Evolutionary conservation across 2,113 vertebrate genomes (phyloP).

Genomic region (Hypanus sabinus): DNA sequence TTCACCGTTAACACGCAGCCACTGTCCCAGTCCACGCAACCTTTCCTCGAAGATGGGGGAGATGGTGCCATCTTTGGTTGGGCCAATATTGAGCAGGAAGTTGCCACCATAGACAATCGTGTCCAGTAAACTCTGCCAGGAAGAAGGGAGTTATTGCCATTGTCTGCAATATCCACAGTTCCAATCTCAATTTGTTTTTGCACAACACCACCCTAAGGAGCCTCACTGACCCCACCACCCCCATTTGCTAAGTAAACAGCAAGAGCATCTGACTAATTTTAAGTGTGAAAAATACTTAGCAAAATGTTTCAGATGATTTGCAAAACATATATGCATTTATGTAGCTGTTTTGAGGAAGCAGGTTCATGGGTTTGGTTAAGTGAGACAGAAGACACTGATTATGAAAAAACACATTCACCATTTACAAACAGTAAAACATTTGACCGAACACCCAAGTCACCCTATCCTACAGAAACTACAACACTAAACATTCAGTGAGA

Average conservation of each 20-base stretch:
- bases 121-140: conserved; percentile 70
- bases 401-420: too few relatives aligned
- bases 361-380: too few relatives aligned
- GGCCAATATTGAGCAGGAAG: conserved; percentile 89
- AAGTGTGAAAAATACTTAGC: background rate
- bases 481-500: too few relatives aligned
- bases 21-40: conserved; percentile 73
- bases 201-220: background rate
- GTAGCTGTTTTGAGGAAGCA: background rate
- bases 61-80: conserved; percentile 80
- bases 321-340: background rate
- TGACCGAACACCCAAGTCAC: too few relatives aligned
- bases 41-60: conserved; percentile 78
- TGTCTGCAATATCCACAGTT: background rate
- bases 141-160: background rate
- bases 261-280: background rate
- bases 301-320: background rate
- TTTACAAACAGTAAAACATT: too few relatives aligned
- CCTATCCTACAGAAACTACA: too few relatives aligned
- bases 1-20: conserved; percentile 78
- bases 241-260: background rate
- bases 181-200: background rate
- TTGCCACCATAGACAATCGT: conserved; percentile 86
- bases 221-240: background rate
- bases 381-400: too few relatives aligned